Base-by-base conservation (phyloP, 2,113 vertebrate genomes). In the Alosa alosa region DNA sequence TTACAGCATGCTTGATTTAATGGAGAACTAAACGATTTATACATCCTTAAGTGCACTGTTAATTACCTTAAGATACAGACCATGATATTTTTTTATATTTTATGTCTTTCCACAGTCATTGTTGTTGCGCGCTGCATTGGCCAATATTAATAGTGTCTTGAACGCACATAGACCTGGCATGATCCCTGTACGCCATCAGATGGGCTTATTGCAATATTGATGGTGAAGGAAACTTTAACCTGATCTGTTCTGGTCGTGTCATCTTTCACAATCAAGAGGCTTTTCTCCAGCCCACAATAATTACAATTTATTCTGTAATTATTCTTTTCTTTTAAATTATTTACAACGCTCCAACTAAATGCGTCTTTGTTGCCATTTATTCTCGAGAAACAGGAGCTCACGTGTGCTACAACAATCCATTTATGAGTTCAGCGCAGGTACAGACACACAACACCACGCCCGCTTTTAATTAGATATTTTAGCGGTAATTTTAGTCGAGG, bases 271-370 rank as follows among this genome's bases (percentile, higher is more conserved):
- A 91, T 91, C 92, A 87, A 93, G 91, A 91, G 84, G 89, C 90
- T 90, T 87, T 84, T 90, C 86, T 89, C 91, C 92, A 91, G 89
- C 91, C 91, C 94, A 88, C 95, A 93, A 92, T 93, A 97, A 97
- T 96, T 95, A 97, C 96, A 97, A 95, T 95, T 95, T 95, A 91
- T 94, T 95, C 95, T 96, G 96, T 97, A 97, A 98, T 97, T 98
- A 97, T 97, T 96, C 95, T 91, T 94, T 92, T 94, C 92, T 89
- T 96, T 92, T 97, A 94, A 96, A 97, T 98, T 97, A 99, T 98
- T 96, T 92, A 96, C 91, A 93, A 93, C 88, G 93, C 88, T 92
- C 91, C 86, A 88, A 91, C 92, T 90, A 93, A 94, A 95, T 92
- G 92, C 89, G 89, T 92, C 93, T 88, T 93, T 93, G 94, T 94